Conservation (phyloP, 1,140 invertebrate species). For the Calephelis nemesis region DNA sequence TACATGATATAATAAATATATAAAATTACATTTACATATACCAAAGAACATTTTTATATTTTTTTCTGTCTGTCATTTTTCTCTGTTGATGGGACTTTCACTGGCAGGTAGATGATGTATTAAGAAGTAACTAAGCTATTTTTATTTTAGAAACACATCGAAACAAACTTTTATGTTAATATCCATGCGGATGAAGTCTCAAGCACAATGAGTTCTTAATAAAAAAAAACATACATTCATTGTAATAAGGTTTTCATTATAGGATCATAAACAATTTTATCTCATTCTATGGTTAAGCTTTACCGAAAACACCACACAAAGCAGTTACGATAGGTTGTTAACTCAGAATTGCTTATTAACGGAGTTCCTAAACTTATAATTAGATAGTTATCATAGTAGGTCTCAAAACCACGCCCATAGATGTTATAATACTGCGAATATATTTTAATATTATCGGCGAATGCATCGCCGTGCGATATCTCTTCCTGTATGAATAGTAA, state of each 20-base stretch:
- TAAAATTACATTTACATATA: too few relatives aligned
- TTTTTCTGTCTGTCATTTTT: too few relatives aligned
- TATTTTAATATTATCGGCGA: constrained; percentile 19
- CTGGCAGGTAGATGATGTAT: too few relatives aligned
- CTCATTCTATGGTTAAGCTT: not conserved
- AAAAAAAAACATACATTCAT: not conserved
- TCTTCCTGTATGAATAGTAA: constrained; percentile 16
- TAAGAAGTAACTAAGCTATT: too few relatives aligned
- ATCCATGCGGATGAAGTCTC: too few relatives aligned
- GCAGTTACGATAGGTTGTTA: constrained; percentile 11
- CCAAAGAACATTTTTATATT: too few relatives aligned
- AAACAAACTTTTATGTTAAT: too few relatives aligned
- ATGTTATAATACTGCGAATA: constrained; percentile 18
- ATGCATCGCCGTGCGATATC: constrained; percentile 13
- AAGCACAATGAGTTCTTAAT: too few relatives aligned
- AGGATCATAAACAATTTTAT: not conserved
- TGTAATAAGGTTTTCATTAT: not conserved
- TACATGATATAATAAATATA: too few relatives aligned
- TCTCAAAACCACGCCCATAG: constrained; percentile 11
- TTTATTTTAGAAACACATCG: too few relatives aligned
- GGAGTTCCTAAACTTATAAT: constrained; percentile 13
- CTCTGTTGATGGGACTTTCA: too few relatives aligned
- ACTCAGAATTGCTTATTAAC: constrained; percentile 13
- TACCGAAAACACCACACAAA: constrained; percentile 1
- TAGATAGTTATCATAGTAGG: constrained; percentile 14